Conservation (phyloP, 2,113 vertebrate species). For the Pseudolaguvia tuberculata region DNA sequence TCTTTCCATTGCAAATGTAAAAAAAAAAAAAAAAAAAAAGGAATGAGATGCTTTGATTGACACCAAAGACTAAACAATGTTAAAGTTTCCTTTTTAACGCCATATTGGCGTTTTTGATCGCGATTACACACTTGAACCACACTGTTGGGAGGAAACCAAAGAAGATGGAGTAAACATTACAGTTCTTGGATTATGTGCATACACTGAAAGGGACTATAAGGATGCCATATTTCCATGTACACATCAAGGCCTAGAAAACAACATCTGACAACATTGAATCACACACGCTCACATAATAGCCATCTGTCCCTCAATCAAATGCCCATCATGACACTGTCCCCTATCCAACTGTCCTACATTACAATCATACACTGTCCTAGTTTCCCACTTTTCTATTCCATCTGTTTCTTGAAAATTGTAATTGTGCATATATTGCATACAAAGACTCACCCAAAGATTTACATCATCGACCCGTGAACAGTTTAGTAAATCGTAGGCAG, state of each 20-base stretch:
- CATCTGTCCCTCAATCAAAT: slow-evolving; percentile 29
- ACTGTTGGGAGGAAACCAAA: no score
- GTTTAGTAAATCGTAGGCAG: no score
- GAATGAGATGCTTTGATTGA: no score
- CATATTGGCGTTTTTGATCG: no score
- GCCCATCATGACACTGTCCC: background rate
- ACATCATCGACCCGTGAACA: no score
- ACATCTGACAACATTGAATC: slow-evolving; percentile 42
- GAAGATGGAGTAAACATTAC: no score
- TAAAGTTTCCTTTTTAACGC: no score
- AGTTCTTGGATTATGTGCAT: no score
- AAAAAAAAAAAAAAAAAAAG: background rate
- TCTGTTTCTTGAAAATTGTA: background rate
- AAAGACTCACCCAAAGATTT: no score
- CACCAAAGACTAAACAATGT: no score
- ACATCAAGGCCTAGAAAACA: slow-evolving; percentile 27
- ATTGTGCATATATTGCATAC: background rate
- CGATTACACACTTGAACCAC: no score
- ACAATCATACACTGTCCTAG: slow-evolving; percentile 23
- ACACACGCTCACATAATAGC: slow-evolving; percentile 41
- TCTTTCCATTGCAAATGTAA: background rate
- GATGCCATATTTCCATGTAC: slow-evolving; percentile 24
- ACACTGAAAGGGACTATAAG: background rate
- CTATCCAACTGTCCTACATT: slow-evolving; percentile 35
- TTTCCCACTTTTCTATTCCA: slow-evolving; percentile 10